Conservation (phyloP, 2,113 vertebrate genomes). For the Copsychus sechellarum region DNA sequence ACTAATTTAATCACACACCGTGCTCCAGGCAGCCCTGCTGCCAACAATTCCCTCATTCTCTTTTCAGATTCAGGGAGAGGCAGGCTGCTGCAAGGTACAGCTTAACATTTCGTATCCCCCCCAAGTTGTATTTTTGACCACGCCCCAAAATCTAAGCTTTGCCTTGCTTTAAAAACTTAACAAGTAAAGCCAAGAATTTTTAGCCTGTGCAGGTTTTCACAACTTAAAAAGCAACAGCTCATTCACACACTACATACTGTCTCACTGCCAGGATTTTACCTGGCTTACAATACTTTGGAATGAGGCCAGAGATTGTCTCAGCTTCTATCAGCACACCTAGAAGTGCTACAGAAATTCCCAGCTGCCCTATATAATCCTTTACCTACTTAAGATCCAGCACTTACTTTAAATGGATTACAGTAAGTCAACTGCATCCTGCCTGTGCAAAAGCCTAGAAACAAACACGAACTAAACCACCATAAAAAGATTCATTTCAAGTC, state of each 20-base stretch:
- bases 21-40: neutral
- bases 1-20: neutral
- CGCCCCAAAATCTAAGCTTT: neutral
- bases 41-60: neutral
- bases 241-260: neutral
- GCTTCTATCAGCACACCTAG: neutral
- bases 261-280: neutral
- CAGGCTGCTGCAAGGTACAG: neutral
- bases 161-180: neutral
- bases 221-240: neutral
- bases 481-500: neutral
- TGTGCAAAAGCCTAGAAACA: neutral
- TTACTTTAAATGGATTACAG: neutral
- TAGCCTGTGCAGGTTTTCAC: neutral
- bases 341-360: neutral
- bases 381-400: neutral
- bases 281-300: neutral
- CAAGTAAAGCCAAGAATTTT: neutral
- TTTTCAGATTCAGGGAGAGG: neutral
- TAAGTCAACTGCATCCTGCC: neutral
- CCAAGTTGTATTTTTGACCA: neutral
- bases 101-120: neutral
- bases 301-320: neutral
- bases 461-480: neutral
- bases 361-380: neutral